Conservation (phyloP, 1,140 invertebrate species). For the Halictus rubicundus region DNA sequence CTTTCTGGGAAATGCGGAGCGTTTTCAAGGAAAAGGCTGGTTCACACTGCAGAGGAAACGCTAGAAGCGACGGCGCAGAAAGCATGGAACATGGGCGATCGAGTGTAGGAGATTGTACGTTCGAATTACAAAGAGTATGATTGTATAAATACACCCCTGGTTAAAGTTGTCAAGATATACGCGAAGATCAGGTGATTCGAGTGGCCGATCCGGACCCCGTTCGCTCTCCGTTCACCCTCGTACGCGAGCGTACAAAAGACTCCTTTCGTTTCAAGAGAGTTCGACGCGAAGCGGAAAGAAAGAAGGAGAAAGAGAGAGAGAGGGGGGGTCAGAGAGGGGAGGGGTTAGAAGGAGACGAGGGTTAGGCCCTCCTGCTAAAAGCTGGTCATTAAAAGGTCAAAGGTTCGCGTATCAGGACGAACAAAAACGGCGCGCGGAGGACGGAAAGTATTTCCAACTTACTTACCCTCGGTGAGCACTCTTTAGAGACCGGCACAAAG, state of each 20-base stretch:
- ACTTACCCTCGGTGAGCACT: background rate
- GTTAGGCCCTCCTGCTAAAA: background rate
- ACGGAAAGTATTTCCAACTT: slow-evolving; percentile 4
- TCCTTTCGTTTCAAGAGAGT: slow-evolving; percentile 2
- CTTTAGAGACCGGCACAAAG: background rate
- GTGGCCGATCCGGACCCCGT: background rate
- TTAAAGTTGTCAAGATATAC: slow-evolving; percentile 4
- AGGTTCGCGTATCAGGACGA: background rate
- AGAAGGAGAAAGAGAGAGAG: background rate
- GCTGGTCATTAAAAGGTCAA: background rate
- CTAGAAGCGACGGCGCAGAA: no score
- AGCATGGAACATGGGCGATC: background rate
- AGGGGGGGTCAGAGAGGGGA: background rate
- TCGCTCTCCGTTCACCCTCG: background rate
- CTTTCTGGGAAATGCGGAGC: no score
- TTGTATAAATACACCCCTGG: background rate
- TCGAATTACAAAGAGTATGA: background rate
- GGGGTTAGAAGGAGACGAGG: background rate
- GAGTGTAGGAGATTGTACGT: background rate
- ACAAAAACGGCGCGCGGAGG: background rate
- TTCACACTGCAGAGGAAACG: no score
- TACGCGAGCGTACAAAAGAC: background rate
- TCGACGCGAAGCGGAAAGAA: background rate
- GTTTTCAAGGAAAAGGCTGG: no score
- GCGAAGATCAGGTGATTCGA: slow-evolving; percentile 3